Evolutionary conservation across 2,888 invertebrate genomes (phyloP).

Genomic region (Augiades crinisus): DNA sequence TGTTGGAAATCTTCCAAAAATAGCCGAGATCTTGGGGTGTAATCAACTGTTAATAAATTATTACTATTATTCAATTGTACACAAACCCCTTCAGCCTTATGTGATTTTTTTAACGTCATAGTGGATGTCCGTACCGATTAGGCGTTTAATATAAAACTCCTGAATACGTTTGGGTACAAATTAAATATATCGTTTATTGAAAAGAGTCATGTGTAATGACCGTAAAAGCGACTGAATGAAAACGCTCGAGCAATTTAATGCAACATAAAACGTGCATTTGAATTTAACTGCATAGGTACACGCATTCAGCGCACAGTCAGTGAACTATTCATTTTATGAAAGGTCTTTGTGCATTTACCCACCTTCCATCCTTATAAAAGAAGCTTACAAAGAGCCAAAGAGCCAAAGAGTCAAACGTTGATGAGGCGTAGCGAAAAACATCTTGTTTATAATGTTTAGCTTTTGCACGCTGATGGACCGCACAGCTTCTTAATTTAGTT

Average conservation of each 20-base stretch:
- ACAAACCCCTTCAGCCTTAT: no score
- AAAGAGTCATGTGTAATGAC: not conserved
- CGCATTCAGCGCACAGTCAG: not conserved
- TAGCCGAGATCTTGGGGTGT: no score
- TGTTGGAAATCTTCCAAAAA: no score
- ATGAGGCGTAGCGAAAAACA: conserved; percentile 1
- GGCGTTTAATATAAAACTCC: no score
- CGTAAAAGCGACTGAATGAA: conserved; percentile 1
- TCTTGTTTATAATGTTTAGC: conserved; percentile 7
- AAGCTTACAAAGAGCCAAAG: not conserved
- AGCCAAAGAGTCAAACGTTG: not conserved
- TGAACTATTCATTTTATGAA: not conserved
- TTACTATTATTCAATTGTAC: no score
- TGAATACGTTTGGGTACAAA: no score
- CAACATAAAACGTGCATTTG: not conserved
- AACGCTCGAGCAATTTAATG: not conserved
- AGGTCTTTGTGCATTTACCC: conserved; percentile 1
- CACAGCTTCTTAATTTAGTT: not conserved
- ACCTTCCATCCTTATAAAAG: conserved; percentile 16
- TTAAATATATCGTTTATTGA: not conserved
- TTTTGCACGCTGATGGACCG: not conserved
- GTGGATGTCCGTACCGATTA: no score
- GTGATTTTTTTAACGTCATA: no score
- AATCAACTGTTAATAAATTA: no score
- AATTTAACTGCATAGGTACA: not conserved